A percentile compares a stretch with the other conserved stretches of the same genome.
phyloP scores from a whole-genome alignment of 2,888 invertebrate genomes.

The Lysandra bellargus region DNA sequence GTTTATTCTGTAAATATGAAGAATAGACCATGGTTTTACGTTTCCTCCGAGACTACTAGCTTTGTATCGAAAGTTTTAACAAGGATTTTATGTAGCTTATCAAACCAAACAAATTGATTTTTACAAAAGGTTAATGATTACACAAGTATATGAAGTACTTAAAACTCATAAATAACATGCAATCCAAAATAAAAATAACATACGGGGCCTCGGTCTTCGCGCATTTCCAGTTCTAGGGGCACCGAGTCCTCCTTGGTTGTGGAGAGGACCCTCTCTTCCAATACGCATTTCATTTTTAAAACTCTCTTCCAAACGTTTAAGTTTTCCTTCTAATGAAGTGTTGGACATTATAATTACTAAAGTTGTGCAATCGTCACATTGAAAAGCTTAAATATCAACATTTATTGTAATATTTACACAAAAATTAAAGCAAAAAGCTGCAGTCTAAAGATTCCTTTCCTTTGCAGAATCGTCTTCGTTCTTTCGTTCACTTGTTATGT shows the following conservation, averaged over 20 bases:
- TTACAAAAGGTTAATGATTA: neutral
- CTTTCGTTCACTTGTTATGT: constrained; percentile 16
- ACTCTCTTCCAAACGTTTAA: constrained; percentile 90
- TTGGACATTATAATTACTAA: constrained; percentile 82
- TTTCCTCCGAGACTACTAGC: neutral
- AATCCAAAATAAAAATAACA: constrained; percentile 55
- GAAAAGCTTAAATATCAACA: constrained; percentile 61
- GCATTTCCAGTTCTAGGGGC: constrained; percentile 77
- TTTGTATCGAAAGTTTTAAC: neutral
- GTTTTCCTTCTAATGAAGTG: constrained; percentile 88
- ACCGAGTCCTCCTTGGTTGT: constrained; percentile 78
- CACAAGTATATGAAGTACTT: neutral
- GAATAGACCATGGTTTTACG: neutral
- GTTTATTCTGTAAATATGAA: neutral
- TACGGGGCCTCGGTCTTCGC: constrained; percentile 84
- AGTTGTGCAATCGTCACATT: constrained; percentile 62
- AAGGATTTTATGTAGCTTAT: constrained; percentile 8
- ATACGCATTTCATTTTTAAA: constrained; percentile 83
- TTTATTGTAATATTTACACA: constrained; percentile 67
- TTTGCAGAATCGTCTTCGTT: constrained; percentile 33
- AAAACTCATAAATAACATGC: constrained; percentile 1
- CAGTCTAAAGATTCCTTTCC: constrained; percentile 71
- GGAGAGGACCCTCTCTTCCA: constrained; percentile 83
- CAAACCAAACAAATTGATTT: constrained; percentile 35
- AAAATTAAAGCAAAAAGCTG: constrained; percentile 67